Percentiles rank a stretch among this genome's conserved stretches.
These are phyloP conservation scores for Eclectus roratus DNA, from an alignment of 2,113 vertebrate genomes.

Conservation along the genomic window DNA sequence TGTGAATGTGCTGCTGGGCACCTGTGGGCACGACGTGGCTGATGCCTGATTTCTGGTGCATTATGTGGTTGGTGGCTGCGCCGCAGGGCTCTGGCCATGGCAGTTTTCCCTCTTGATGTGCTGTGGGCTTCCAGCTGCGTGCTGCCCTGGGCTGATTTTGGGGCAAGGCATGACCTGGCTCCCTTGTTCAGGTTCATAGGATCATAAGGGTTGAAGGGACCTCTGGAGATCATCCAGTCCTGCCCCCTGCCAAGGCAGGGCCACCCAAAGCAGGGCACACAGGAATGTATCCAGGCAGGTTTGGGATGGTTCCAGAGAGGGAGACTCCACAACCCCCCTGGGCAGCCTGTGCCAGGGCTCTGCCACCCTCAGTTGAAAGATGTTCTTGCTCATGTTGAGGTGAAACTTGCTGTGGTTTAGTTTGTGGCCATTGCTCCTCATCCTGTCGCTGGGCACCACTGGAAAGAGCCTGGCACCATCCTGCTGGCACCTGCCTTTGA, in stretches of 20 bases:
- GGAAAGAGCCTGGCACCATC: too few relatives aligned
- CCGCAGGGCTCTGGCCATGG: not conserved
- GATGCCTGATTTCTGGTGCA: not conserved
- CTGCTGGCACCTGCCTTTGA: too few relatives aligned
- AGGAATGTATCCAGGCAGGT: not conserved
- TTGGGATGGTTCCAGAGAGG: not conserved
- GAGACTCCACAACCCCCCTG: not conserved
- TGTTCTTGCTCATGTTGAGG: not conserved
- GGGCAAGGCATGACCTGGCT: not conserved
- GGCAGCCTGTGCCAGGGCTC: not conserved
- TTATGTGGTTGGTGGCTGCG: not conserved
- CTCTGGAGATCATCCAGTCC: not conserved
- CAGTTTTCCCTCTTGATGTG: not conserved
- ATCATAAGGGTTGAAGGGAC: not conserved
- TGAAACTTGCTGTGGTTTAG: not conserved
- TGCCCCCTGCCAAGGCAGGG: not conserved
- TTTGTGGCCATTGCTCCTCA: not conserved
- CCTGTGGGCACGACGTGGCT: accelerated
- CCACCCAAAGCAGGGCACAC: not conserved
- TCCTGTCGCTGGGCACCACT: not conserved
- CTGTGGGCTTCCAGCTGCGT: not conserved
- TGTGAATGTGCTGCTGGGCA: accelerated
- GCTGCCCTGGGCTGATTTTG: not conserved
- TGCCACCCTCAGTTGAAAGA: not conserved
- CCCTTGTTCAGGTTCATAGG: not conserved